phyloP scores from a whole-genome alignment of 2,113 vertebrate species.

The Oenanthe oenanthe region DNA sequence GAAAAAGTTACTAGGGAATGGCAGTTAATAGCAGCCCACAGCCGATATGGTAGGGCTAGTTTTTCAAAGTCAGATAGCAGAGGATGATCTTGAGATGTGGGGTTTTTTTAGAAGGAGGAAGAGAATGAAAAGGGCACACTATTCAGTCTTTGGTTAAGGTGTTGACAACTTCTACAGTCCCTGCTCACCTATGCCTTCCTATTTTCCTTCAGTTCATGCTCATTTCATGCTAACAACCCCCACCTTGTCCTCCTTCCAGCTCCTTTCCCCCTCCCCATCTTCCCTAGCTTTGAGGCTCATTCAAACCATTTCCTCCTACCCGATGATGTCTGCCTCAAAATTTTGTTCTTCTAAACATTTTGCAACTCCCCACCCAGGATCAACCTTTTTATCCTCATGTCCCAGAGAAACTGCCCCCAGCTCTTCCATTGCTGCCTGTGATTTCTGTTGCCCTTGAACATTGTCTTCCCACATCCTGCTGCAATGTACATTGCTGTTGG shows the following conservation, averaged over 20 bases:
- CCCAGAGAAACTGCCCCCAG: neutral
- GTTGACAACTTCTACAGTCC: neutral
- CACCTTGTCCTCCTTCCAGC: neutral
- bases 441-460: rapidly evolving
- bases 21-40: neutral
- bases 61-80: neutral
- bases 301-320: neutral
- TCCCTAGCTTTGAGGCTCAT: neutral
- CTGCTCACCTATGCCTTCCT: neutral
- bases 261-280: neutral
- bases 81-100: neutral
- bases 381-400: neutral
- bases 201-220: neutral
- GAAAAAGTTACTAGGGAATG: neutral
- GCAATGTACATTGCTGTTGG: neutral
- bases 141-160: neutral
- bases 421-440: neutral
- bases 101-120: rapidly evolving
- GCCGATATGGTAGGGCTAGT: rapidly evolving
- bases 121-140: neutral
- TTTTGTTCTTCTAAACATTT: neutral
- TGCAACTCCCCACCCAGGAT: neutral
- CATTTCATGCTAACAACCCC: neutral
- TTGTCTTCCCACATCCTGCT: rapidly evolving
- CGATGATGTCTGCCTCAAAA: neutral